phyloP scores from a whole-genome alignment of 92 coral and sea anemone genomes.

The Phenganax subtilis region DNA sequence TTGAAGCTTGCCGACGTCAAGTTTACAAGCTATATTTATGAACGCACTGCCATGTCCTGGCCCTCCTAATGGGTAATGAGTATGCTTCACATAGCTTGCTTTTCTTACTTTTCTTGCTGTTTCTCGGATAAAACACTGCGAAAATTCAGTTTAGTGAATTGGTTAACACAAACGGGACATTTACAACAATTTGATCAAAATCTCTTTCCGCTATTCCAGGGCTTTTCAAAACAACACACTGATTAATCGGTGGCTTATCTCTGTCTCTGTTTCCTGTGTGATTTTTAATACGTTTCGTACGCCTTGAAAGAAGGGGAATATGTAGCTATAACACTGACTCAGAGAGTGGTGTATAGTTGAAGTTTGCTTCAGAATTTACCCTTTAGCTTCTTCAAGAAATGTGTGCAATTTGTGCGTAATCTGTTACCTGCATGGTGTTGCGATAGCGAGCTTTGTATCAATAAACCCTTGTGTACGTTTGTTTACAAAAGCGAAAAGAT shows the following conservation, averaged over 20 bases:
- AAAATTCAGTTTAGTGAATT: not conserved
- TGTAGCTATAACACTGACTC: not conserved
- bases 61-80: too few species aligned
- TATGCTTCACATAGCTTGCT: too few species aligned
- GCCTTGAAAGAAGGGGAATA: not conserved
- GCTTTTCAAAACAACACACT: conserved; percentile 3
- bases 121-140: too few species aligned
- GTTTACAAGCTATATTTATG: not conserved
- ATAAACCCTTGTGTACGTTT: conserved; percentile 4
- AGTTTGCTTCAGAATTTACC: too few species aligned
- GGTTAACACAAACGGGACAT: not conserved
- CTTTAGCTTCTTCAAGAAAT: too few species aligned
- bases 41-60: too few species aligned
- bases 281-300: conserved; percentile 4
- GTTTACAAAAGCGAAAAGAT: conserved; percentile 15
- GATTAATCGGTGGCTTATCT: not conserved
- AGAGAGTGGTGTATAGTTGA: too few species aligned
- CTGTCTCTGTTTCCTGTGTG: not conserved
- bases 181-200: not conserved
- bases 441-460: not conserved
- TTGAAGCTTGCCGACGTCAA: not conserved
- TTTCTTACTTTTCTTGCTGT: too few species aligned
- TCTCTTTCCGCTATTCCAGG: conserved; percentile 7
- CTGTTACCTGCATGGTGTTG: not conserved
- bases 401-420: not conserved